Base-by-base conservation (phyloP, 2,797 vertebrate genomes). In the Darevskia nairensis region DNA sequence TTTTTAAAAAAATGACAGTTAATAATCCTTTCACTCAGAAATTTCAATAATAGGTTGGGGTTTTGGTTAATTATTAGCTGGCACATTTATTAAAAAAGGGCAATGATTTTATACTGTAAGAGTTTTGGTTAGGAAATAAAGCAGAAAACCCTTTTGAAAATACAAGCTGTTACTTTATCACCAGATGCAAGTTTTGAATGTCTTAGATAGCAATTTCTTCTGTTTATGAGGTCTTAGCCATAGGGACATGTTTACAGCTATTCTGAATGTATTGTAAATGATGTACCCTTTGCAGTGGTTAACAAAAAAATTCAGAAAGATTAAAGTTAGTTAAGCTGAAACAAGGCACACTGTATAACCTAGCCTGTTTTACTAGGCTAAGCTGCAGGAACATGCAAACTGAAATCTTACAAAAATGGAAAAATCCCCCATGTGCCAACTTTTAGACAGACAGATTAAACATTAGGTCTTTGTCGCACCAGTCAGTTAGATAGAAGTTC, bases 61-160 rank as follows among this genome's bases (percentile, higher is more conserved):
- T 39, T 41, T 83, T 66, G 13, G 35, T 69, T 21, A 71, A 27
- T 71, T 55, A 71, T 59, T 19, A 69, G 44, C 29, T 68, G 55
- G 6, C 72, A 64, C 23, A 85, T 59, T 75, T 75, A 59, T 75
- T 61, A 39, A 76, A 85, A 55, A 76, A 59, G n/a, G 29, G 29
- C 41, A 10, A 10, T 44, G 10, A 71, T 79, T 83, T 94, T 82
- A 88, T 91, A 95, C 84, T 0, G 3, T 94, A 86, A 90, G 90
- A 92, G 79, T 91, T 89, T 93, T 86, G 92, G 86, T 87, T 90
- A 90, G 93, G 92, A 93, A 94, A 93, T 85, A 86, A 79, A 69
- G 92, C 94, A 94, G 76, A 94, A 90, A 82, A 82, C 91, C 74
- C 87, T 93, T 94, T 95, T 93, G 75, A 93, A 72, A 92, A 86